These are phyloP conservation scores for Thalassophryne amazonica DNA, from an alignment of 2,797 vertebrate species.

Conservation along the genomic window DNA sequence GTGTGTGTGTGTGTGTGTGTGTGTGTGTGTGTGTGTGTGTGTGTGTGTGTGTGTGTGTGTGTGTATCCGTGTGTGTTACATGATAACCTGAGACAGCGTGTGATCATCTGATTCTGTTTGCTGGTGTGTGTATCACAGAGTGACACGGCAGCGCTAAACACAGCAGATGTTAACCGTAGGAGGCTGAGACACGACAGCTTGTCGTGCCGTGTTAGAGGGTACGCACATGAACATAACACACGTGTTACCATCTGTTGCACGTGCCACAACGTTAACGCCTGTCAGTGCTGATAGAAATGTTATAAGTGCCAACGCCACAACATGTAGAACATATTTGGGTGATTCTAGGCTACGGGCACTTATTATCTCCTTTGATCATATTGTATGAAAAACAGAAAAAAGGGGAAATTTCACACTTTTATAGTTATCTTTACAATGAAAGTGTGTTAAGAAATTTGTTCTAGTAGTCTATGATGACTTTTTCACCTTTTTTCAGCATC, in stretches of 20 bases:
- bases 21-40: conserved; percentile 9
- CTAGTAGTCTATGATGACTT: too few species aligned
- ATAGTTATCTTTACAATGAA: too few species aligned
- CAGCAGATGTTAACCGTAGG: conserved; percentile 90
- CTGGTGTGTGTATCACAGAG: conserved; percentile 30
- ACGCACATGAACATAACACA: conserved; percentile 24
- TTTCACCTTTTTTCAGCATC: too few species aligned
- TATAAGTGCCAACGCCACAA: not conserved
- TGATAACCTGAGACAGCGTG: conserved; percentile 53
- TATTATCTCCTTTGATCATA: too few species aligned
- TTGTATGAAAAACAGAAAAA: too few species aligned
- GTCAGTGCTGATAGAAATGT: not conserved
- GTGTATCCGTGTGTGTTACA: conserved; percentile 17
- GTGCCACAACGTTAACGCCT: not conserved
- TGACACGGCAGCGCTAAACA: conserved; percentile 55
- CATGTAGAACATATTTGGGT: not conserved
- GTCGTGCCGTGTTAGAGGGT: conserved; percentile 77
- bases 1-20: conserved; percentile 12
- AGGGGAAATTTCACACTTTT: too few species aligned
- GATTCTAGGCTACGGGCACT: too few species aligned
- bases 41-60: conserved; percentile 11
- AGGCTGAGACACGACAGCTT: conserved; percentile 89
- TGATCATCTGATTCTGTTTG: conserved; percentile 63
- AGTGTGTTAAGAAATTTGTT: too few species aligned
- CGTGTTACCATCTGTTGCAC: conserved; percentile 32